Percentiles rank a stretch among this genome's conserved stretches.
These are phyloP conservation scores for Burhinus oedicnemus DNA, from an alignment of 2,113 vertebrate genomes.

Conservation along the genomic window DNA sequence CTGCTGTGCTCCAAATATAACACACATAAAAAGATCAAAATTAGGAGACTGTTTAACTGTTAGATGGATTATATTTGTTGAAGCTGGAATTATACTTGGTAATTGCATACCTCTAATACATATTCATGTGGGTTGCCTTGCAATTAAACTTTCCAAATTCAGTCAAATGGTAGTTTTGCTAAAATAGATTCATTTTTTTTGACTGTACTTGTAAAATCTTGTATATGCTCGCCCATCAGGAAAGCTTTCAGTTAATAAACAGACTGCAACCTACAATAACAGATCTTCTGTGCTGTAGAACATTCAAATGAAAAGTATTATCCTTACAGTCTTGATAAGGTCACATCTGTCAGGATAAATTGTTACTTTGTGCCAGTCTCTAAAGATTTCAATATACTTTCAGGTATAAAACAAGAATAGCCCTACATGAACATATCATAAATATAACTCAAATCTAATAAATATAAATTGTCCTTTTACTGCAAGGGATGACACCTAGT, in stretches of 20 bases:
- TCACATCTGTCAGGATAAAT: constrained; percentile 50
- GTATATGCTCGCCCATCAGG: not conserved
- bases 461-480: constrained; percentile 28
- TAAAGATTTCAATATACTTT: not conserved
- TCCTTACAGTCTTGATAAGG: constrained; percentile 53
- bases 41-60: not conserved
- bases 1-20: constrained; percentile 14
- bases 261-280: constrained; percentile 14
- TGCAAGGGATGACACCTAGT: not conserved
- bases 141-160: constrained; percentile 44
- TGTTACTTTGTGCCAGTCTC: constrained; percentile 24
- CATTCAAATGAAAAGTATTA: constrained; percentile 51
- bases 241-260: constrained; percentile 45
- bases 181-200: not conserved
- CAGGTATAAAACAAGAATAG: constrained; percentile 22
- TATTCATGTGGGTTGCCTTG: constrained; percentile 5
- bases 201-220: not conserved
- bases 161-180: constrained; percentile 14
- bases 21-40: not conserved
- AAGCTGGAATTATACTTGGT: constrained; percentile 13
- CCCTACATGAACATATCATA: not conserved
- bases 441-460: constrained; percentile 32
- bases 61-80: constrained; percentile 34
- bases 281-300: not conserved
- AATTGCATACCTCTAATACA: not conserved